Base-by-base conservation (phyloP, 23 tunicate genomes). In the Trididemnum clinides region DNA sequence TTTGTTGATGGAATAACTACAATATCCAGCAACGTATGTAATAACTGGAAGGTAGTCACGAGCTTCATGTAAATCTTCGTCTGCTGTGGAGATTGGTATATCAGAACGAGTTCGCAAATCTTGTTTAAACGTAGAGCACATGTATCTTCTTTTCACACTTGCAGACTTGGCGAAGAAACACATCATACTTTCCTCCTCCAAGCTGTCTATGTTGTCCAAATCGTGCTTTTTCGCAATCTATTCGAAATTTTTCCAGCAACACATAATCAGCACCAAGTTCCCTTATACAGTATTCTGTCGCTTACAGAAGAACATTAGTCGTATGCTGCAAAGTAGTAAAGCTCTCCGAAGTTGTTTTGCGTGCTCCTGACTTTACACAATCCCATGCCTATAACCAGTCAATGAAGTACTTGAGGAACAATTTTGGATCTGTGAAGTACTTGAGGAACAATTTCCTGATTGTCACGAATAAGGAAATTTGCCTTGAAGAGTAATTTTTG, bases 121-220 rank as follows among this genome's bases (percentile, higher is more conserved):
- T n/a, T n/a, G n/a, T n/a, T n/a, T n/a, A 37, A 4, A 69, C 76
- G 7, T 35, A 69, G 2, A 69, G n/a, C 37, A 69, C 7, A n/a
- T 23, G 57, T 6, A 73, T 7, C 33, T 73, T 73, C 38, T 73
- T 73, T 26, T 73, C 80, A 37, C 80, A 73, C 25, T 73, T 57
- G 31, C 38, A 73, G n/a, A 73, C 80, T 73, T 73, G 80, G 28
- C 80, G 54, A 3, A 73, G 33, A 10, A 28, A 73, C 27, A 73
- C 80, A 38, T 73, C 57, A 29, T 73, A 73, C 28, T 73, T 73
- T 19, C 80, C 80, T 37, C 80, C 80, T 2, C 57, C n/a, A 15
- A 73, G 80, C 57, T 73, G 80, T 38, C 54, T 21, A 23, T 73
- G 22, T 39, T 73, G 80, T 36, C 80, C 80, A 38, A 73, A 73